phyloP scores from a whole-genome alignment of 2,888 invertebrate species.

The Cephus pygmeus region DNA sequence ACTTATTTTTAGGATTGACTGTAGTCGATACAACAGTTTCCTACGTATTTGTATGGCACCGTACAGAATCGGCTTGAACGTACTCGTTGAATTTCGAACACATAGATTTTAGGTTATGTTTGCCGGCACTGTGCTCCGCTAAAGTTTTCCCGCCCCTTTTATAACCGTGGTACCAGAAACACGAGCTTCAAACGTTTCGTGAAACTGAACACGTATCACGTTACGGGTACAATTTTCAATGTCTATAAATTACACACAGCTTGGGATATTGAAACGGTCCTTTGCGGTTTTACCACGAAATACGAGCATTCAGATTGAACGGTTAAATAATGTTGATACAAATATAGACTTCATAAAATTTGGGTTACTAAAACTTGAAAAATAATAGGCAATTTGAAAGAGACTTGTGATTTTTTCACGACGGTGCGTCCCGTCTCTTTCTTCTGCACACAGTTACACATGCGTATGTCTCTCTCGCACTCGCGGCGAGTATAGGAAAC shows the following conservation, averaged over 20 bases:
- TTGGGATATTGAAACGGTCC: neutral
- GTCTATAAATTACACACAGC: neutral
- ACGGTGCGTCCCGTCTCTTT: too few species aligned
- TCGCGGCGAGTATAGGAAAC: neutral
- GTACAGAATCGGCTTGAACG: neutral
- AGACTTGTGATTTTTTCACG: too few species aligned
- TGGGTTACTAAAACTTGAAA: neutral
- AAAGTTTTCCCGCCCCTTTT: neutral
- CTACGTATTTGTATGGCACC: neutral
- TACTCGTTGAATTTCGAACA: neutral
- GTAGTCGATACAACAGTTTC: neutral
- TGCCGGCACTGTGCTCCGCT: neutral
- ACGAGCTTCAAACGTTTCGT: neutral
- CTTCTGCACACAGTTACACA: neutral
- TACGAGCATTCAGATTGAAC: neutral
- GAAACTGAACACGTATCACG: neutral
- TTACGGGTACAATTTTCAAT: neutral
- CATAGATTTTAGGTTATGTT: neutral
- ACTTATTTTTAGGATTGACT: neutral
- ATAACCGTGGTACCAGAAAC: neutral
- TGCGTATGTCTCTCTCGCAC: neutral
- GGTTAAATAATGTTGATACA: neutral
- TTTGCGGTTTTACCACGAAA: neutral
- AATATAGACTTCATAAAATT: neutral
- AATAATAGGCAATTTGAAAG: neutral